A percentile compares a stretch with the other conserved stretches of the same genome.
These are phyloP conservation scores for Bovichtus diacanthus DNA, from an alignment of 2,797 vertebrate species.

Conservation along the genomic window DNA sequence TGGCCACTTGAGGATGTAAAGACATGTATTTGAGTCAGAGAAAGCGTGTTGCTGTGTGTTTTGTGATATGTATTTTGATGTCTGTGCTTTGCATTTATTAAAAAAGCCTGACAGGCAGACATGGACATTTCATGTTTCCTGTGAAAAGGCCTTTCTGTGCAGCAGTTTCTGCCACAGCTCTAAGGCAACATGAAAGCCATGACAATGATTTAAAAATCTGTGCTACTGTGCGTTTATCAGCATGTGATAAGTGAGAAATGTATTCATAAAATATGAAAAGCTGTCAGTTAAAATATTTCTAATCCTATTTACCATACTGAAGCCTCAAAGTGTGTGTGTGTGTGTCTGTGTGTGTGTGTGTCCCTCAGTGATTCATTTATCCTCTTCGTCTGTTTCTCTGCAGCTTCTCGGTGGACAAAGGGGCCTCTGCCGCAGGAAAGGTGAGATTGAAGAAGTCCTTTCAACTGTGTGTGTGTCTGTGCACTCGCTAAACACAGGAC, in stretches of 20 bases:
- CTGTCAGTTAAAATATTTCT: conserved; percentile 40
- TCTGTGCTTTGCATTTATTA: conserved; percentile 20
- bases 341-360: neutral
- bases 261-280: conserved; percentile 37
- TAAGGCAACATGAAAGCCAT: conserved; percentile 16
- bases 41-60: neutral
- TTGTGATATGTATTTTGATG: conserved; percentile 19
- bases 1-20: conserved; percentile 33
- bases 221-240: conserved; percentile 15
- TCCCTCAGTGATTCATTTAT: conserved; percentile 30
- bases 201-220: conserved; percentile 26
- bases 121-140: conserved; percentile 14
- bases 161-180: conserved; percentile 7
- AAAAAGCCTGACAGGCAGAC: conserved; percentile 30
- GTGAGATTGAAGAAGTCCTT: conserved; percentile 65
- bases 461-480: neutral
- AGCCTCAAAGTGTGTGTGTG: neutral
- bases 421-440: conserved; percentile 83
- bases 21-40: conserved; percentile 21
- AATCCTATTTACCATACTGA: conserved; percentile 22
- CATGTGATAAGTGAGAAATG: conserved; percentile 29
- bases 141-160: neutral
- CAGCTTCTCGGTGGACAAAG: conserved; percentile 83
- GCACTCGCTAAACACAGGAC: neutral
- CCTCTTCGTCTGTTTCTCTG: conserved; percentile 46